phyloP scores from a whole-genome alignment of 2,797 vertebrate species.

The Leptatherina wallacei region DNA sequence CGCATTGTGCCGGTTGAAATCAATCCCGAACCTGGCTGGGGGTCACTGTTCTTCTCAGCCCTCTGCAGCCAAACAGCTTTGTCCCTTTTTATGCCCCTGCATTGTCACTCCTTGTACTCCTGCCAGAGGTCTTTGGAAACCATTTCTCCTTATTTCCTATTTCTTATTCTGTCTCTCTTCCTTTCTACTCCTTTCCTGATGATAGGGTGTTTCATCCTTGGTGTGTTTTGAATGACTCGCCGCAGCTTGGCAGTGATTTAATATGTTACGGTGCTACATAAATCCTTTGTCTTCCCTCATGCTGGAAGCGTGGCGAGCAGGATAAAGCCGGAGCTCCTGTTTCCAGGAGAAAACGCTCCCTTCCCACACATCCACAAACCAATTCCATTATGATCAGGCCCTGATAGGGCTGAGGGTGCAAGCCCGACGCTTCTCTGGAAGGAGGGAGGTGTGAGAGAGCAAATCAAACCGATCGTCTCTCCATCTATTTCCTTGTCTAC shows the following conservation, averaged over 20 bases:
- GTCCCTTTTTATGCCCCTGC: conserved; percentile 44
- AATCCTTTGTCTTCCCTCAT: conserved; percentile 77
- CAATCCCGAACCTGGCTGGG: conserved; percentile 55
- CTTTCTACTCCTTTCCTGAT: conserved; percentile 36
- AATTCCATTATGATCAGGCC: conserved; percentile 79
- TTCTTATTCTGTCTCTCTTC: conserved; percentile 37
- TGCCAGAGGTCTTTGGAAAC: conserved; percentile 63
- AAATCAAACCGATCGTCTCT: conserved; percentile 59
- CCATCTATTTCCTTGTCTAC: conserved; percentile 70
- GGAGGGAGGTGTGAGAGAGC: conserved; percentile 48
- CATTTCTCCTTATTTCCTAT: conserved; percentile 34
- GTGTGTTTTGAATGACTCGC: conserved; percentile 71
- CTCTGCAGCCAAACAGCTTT: conserved; percentile 36
- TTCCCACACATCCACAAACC: conserved; percentile 64
- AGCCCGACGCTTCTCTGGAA: conserved; percentile 39
- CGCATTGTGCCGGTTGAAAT: conserved; percentile 66
- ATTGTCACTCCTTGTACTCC: conserved; percentile 63
- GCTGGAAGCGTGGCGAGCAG: conserved; percentile 65
- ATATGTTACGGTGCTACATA: conserved; percentile 70
- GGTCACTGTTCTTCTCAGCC: conserved; percentile 37
- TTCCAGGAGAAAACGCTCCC: conserved; percentile 59
- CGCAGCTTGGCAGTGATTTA: conserved; percentile 76
- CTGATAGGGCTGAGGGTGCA: conserved; percentile 65
- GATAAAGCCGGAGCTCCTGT: conserved; percentile 62
- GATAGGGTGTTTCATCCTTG: conserved; percentile 64